Evolutionary conservation across 2,888 invertebrate species (phyloP), one percentile per base, ranked within the genome.

Genomic region (Emmelina monodactyla): DNA sequence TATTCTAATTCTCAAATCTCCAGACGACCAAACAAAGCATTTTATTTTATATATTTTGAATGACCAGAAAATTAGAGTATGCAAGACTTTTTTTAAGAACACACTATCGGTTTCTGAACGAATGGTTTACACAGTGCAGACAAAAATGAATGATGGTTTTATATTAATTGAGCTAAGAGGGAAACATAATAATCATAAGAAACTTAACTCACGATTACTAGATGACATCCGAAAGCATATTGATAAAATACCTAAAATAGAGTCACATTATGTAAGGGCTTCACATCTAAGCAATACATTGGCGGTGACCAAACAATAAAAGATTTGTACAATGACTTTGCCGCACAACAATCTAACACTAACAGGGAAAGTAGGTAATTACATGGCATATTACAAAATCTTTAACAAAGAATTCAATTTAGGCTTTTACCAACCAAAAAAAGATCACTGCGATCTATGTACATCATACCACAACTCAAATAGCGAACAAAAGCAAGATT

Each of bases 161-260:
- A 19, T 19, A 19, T 6, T 6, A 19, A 9, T 6, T 5, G 19
- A 19, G 5, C 19, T 6, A 19, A 5, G 19, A 35, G 31, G 35
- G 6, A 32, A 22, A 32, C 35, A 35, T n/a, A 35, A 32, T 10
- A 35, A 25, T 16, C 35, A 35, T 12, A 35, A 35, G 4, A 35
- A 31, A 31, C 31, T 35, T 31, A 25, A 32, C 7, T 13, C 31
- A 25, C 11, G 14, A 11, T 25, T 31, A 22, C 14, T 35, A 31
- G 31, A 35, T 14, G 31, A 35, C 16, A 35, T 35, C 14, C n/a
- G 31, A 31, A 35, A 32, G 9, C 19, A 16, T 32, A 32, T 32
- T 11, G 11, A 32, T 13, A 16, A 4, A 12, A 32, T 32, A 16
- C 32, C 32, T 10, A 16, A 19, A 16, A 15, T 32, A 11, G 32